Conservation (phyloP, 2,888 invertebrate species). For the Ceramica pisi region DNA sequence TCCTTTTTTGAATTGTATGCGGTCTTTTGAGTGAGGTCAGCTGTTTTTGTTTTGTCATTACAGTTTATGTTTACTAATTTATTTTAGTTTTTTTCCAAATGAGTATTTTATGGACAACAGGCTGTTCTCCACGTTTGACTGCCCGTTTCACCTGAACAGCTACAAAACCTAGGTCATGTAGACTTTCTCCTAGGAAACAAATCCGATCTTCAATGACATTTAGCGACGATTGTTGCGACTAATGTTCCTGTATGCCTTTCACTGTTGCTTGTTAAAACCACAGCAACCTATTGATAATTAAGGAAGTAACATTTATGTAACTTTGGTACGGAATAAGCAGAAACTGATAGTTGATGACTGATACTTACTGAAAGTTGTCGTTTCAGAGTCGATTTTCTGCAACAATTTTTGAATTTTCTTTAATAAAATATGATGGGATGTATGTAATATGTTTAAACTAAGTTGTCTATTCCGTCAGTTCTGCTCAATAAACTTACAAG, state of each 20-base stretch:
- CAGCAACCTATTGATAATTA: constrained; percentile 20
- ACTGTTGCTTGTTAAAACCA: constrained; percentile 39
- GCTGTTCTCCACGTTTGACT: neutral
- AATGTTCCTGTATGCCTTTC: constrained; percentile 50
- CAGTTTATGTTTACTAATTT: too few species aligned
- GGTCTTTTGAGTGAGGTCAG: neutral
- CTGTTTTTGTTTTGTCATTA: too few species aligned
- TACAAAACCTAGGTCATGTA: constrained; percentile 14
- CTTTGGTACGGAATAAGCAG: constrained; percentile 8
- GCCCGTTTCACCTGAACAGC: constrained; percentile 19
- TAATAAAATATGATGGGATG: too few species aligned
- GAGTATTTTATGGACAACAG: neutral
- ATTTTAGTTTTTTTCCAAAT: neutral
- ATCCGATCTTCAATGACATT: constrained; percentile 50
- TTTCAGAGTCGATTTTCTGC: neutral
- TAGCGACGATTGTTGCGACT: constrained; percentile 48
- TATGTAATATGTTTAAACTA: too few species aligned
- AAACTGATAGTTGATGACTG: neutral
- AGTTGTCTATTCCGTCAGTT: too few species aligned
- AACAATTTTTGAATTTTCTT: too few species aligned
- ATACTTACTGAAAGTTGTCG: neutral
- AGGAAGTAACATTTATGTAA: constrained; percentile 49
- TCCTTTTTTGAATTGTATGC: neutral
- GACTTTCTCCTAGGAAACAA: constrained; percentile 53
- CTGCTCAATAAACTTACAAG: neutral